Conservation (phyloP, 2,797 vertebrate genomes). For the Clarias pachynema region DNA sequence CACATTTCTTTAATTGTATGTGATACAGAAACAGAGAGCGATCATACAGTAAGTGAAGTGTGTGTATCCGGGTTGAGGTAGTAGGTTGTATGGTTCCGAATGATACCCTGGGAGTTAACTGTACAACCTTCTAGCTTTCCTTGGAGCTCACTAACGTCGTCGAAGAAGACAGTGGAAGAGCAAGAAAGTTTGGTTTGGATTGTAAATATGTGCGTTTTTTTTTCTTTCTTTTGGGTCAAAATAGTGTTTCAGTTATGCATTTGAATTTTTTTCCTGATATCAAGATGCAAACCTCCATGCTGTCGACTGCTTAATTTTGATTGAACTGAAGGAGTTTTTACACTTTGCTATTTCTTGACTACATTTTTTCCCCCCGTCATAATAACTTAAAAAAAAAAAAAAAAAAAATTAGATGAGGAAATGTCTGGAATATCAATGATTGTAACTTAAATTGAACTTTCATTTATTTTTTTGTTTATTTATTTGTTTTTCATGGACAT, state of each 20-base stretch:
- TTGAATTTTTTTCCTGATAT: not conserved
- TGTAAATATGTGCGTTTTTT: not conserved
- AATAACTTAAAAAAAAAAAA: too few relatives aligned
- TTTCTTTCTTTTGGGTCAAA: not conserved
- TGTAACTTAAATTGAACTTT: not conserved
- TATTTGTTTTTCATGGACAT: not conserved
- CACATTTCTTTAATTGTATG: not conserved
- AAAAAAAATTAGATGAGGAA: not conserved
- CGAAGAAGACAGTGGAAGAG: constrained; percentile 59
- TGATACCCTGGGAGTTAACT: constrained; percentile 99
- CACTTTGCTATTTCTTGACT: not conserved
- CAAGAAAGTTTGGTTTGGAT: not conserved
- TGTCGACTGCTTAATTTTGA: not conserved
- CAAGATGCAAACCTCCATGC: not conserved
- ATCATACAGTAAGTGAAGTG: constrained; percentile 73
- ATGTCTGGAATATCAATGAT: not conserved
- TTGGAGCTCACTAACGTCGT: constrained; percentile 98
- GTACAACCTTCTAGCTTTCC: constrained; percentile 99
- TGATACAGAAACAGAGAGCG: not conserved
- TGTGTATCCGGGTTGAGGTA: constrained; percentile 99
- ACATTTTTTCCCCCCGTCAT: not conserved
- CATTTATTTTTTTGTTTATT: too few relatives aligned
- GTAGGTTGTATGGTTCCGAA: constrained; percentile 99
- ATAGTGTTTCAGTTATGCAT: not conserved
- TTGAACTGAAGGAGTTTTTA: not conserved